phyloP scores from a whole-genome alignment of 1,140 invertebrate genomes.

The Paralvinella palmiformis region DNA sequence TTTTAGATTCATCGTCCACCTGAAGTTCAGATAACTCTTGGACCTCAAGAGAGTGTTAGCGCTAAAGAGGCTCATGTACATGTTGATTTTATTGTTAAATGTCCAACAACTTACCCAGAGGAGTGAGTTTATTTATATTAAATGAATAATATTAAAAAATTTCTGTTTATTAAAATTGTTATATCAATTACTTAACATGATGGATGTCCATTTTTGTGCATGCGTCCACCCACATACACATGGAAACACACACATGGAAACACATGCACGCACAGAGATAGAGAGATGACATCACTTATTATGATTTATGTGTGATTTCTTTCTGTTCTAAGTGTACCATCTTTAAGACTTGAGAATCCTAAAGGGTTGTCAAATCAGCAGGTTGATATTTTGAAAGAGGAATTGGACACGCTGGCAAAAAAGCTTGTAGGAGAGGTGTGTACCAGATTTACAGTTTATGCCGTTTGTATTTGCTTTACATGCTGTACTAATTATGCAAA shows the following conservation, averaged over 20 bases:
- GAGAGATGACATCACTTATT: too few species aligned
- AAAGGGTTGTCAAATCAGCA: conserved; percentile 64
- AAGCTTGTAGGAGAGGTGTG: conserved; percentile 61
- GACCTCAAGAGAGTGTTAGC: conserved; percentile 62
- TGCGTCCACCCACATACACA: too few species aligned
- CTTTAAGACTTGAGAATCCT: conserved; percentile 59
- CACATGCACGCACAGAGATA: too few species aligned
- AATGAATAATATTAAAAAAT: not conserved
- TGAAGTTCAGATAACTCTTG: conserved; percentile 61
- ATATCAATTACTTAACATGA: too few species aligned
- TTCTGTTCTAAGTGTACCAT: conserved; percentile 62
- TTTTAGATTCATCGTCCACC: conserved; percentile 58
- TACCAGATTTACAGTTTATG: too few species aligned
- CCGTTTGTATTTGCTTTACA: too few species aligned
- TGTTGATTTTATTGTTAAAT: conserved; percentile 65
- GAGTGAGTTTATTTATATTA: conserved; percentile 53
- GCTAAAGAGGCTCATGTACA: conserved; percentile 57
- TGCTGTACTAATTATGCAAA: too few species aligned
- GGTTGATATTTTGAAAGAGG: conserved; percentile 54
- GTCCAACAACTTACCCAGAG: conserved; percentile 64
- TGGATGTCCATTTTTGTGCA: too few species aligned
- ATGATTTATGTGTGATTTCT: too few species aligned
- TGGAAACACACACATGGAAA: too few species aligned
- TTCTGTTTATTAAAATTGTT: conserved; percentile 15
- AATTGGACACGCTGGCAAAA: conserved; percentile 57